Percentiles rank a stretch among this genome's conserved stretches.
Conservation (phyloP, 2,888 invertebrate genomes). For the Nasonia oneida region DNA sequence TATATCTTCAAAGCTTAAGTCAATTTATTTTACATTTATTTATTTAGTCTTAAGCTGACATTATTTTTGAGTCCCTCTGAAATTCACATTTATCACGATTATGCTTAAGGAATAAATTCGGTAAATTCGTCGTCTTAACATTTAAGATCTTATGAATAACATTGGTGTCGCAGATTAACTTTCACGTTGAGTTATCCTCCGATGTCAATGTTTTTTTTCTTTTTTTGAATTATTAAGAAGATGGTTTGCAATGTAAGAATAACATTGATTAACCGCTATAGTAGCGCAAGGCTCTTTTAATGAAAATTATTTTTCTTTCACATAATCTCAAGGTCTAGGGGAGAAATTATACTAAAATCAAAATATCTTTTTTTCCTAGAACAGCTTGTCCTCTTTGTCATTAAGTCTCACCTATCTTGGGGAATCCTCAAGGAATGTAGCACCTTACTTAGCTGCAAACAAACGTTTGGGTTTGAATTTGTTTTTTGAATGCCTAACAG, state of each 20-base stretch:
- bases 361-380: constrained; percentile 66
- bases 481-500: neutral
- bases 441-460: constrained; percentile 88
- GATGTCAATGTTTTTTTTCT: constrained; percentile 45
- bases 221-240: constrained; percentile 41
- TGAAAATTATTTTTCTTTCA: constrained; percentile 64
- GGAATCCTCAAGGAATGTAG: constrained; percentile 88
- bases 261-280: constrained; percentile 58
- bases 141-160: constrained; percentile 54
- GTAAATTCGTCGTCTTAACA: constrained; percentile 56
- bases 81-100: constrained; percentile 61
- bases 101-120: constrained; percentile 60
- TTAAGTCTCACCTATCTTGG: constrained; percentile 84
- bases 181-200: constrained; percentile 53
- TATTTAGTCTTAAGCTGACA: constrained; percentile 56
- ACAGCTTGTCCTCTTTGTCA: constrained; percentile 57
- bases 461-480: constrained; percentile 63
- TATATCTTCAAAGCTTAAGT: constrained; percentile 52
- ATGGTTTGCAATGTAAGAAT: constrained; percentile 55
- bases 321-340: constrained; percentile 67
- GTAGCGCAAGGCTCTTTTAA: constrained; percentile 48
- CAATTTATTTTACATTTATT: constrained; percentile 58
- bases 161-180: constrained; percentile 58
- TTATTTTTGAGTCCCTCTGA: constrained; percentile 59
- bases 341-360: constrained; percentile 67